These are phyloP conservation scores for Lerema accius DNA, from an alignment of 1,140 invertebrate genomes.

Conservation along the genomic window DNA sequence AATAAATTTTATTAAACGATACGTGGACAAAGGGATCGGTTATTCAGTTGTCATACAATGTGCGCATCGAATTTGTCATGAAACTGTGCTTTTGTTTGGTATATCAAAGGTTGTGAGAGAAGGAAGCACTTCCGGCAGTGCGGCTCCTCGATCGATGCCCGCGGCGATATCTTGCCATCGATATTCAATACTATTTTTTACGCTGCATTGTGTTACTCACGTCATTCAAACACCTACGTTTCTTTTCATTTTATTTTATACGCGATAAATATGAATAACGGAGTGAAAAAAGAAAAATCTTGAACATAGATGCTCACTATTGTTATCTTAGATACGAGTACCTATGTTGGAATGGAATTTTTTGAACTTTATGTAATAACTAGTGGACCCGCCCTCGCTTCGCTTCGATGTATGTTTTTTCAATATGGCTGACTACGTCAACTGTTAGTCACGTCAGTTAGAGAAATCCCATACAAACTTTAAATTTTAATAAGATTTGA, in stretches of 20 bases:
- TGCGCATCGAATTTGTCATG: constrained; percentile 76
- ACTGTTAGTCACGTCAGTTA: too few species aligned
- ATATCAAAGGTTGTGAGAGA: constrained; percentile 67
- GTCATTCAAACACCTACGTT: constrained; percentile 37
- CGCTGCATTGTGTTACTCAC: constrained; percentile 47
- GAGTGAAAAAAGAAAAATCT: constrained; percentile 10
- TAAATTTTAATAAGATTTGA: too few species aligned
- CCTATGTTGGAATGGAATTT: too few species aligned
- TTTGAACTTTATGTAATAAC: too few species aligned
- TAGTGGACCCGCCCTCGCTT: too few species aligned
- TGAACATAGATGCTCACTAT: not conserved
- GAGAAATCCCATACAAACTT: too few species aligned
- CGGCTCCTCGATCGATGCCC: constrained; percentile 54
- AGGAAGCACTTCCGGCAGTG: constrained; percentile 71
- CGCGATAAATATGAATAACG: constrained; percentile 12
- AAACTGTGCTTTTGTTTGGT: constrained; percentile 60
- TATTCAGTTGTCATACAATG: constrained; percentile 66
- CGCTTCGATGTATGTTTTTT: too few species aligned
- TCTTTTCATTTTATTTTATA: constrained; percentile 11
- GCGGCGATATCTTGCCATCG: constrained; percentile 71
- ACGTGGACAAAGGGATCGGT: constrained; percentile 51
- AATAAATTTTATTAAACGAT: constrained; percentile 79
- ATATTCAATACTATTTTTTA: constrained; percentile 68
- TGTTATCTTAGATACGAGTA: not conserved
- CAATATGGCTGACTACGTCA: too few species aligned